These are phyloP conservation scores for Leucophora obtusa DNA, from an alignment of 2,888 invertebrate species.

Conservation along the genomic window DNA sequence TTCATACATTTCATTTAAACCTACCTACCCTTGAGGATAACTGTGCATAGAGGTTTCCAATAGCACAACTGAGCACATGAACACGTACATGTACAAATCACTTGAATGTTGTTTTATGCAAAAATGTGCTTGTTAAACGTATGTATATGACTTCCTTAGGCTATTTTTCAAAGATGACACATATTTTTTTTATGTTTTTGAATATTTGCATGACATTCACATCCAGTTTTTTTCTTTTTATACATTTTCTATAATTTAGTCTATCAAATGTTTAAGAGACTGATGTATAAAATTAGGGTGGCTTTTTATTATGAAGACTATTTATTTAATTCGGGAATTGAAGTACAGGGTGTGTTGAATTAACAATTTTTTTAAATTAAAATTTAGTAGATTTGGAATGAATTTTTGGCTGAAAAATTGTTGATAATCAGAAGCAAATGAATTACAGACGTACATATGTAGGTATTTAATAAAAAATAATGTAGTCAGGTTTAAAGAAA, in stretches of 20 bases:
- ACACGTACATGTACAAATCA: constrained; percentile 50
- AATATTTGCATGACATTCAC: constrained; percentile 49
- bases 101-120: constrained; percentile 61
- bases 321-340: too few relatives aligned
- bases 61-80: constrained; percentile 25
- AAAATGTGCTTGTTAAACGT: constrained; percentile 56
- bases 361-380: too few relatives aligned
- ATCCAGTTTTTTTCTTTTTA: constrained; percentile 42
- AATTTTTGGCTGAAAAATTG: too few relatives aligned
- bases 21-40: too few relatives aligned
- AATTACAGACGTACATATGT: too few relatives aligned
- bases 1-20: too few relatives aligned
- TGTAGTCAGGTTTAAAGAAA: too few relatives aligned
- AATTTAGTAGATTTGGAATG: too few relatives aligned
- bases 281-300: not conserved
- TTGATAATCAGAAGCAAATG: too few relatives aligned
- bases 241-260: constrained; percentile 7
- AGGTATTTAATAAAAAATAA: too few relatives aligned
- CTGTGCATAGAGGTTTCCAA: constrained; percentile 1
- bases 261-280: constrained; percentile 3
- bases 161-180: constrained; percentile 64
- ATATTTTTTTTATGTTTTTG: constrained; percentile 22
- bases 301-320: not conserved
- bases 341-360: too few relatives aligned
- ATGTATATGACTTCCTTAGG: constrained; percentile 62